A percentile compares a stretch with the other conserved stretches of the same genome.
These are phyloP conservation scores for Drosophila nigricruria DNA, from an alignment of 2,888 invertebrate species.

Conservation along the genomic window DNA sequence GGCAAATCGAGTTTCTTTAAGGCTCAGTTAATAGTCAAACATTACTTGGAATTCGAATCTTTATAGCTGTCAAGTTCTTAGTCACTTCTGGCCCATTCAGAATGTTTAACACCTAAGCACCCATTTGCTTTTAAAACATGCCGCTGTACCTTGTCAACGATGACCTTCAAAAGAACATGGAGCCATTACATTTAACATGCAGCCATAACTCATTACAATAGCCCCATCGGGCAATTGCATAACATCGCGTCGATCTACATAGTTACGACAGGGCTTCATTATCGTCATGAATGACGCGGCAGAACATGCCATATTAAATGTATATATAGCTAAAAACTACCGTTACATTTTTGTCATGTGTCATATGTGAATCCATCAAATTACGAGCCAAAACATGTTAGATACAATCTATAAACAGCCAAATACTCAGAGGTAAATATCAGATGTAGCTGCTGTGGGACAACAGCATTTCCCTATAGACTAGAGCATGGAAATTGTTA, in stretches of 20 bases:
- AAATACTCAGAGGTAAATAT: constrained; percentile 4
- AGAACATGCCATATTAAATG: constrained; percentile 33
- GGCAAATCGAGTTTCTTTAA: not conserved
- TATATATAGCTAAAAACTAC: constrained; percentile 6
- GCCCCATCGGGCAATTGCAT: constrained; percentile 21
- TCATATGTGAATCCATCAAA: constrained; percentile 23
- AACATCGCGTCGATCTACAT: constrained; percentile 50
- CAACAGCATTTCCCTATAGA: constrained; percentile 11
- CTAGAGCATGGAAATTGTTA: not conserved
- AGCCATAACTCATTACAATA: constrained; percentile 27
- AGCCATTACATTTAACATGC: constrained; percentile 26
- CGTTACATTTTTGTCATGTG: constrained; percentile 9
- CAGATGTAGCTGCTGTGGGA: constrained; percentile 5
- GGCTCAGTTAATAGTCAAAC: no score
- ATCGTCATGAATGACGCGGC: constrained; percentile 41
- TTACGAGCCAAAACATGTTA: constrained; percentile 35
- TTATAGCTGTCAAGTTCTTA: not conserved
- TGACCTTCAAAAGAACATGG: constrained; percentile 50
- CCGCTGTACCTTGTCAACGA: constrained; percentile 19
- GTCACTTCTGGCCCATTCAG: not conserved
- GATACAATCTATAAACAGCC: constrained; percentile 26
- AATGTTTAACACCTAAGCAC: not conserved
- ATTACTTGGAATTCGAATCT: no score
- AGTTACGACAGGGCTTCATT: constrained; percentile 35
- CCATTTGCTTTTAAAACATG: constrained; percentile 15